Percentiles rank a stretch among this genome's conserved stretches.
Conservation (phyloP, 2,888 invertebrate species). For the Dusona sp. region DNA sequence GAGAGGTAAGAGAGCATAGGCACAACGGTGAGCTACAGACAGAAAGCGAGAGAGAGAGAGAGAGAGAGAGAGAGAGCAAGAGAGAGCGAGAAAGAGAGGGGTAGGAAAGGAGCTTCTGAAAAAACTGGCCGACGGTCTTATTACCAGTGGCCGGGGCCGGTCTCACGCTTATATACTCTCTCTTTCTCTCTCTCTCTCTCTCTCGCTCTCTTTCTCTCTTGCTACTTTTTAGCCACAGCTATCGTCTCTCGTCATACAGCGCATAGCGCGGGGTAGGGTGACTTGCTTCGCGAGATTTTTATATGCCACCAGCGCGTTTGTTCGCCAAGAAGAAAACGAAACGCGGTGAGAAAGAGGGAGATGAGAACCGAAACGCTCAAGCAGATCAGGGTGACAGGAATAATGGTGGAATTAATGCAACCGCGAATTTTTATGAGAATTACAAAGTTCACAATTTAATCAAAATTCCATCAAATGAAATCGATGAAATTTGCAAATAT, state of each 20-base stretch:
- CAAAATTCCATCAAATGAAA: not conserved
- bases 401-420: not conserved
- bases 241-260: constrained; percentile 60
- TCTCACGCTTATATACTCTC: constrained; percentile 81
- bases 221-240: constrained; percentile 34
- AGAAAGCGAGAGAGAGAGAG: constrained; percentile 57
- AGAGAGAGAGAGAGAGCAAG: constrained; percentile 72
- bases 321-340: constrained; percentile 46
- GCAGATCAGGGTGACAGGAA: constrained; percentile 37
- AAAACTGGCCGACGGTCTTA: constrained; percentile 84
- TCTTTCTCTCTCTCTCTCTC: constrained; percentile 56
- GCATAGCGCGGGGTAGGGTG: constrained; percentile 74
- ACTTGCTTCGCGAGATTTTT: constrained; percentile 83
- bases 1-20: constrained; percentile 51
- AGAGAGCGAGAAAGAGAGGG: constrained; percentile 68
- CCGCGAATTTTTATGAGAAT: not conserved
- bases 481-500: not conserved
- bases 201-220: constrained; percentile 41
- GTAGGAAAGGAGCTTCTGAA: constrained; percentile 74
- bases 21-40: constrained; percentile 23
- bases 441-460: not conserved
- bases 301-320: constrained; percentile 74
- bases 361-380: constrained; percentile 46
- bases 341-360: constrained; percentile 17
- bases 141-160: constrained; percentile 82